Percentiles rank a stretch among this genome's conserved stretches.
Conservation (phyloP, 1,140 invertebrate species). For the Nephotettix cincticeps region DNA sequence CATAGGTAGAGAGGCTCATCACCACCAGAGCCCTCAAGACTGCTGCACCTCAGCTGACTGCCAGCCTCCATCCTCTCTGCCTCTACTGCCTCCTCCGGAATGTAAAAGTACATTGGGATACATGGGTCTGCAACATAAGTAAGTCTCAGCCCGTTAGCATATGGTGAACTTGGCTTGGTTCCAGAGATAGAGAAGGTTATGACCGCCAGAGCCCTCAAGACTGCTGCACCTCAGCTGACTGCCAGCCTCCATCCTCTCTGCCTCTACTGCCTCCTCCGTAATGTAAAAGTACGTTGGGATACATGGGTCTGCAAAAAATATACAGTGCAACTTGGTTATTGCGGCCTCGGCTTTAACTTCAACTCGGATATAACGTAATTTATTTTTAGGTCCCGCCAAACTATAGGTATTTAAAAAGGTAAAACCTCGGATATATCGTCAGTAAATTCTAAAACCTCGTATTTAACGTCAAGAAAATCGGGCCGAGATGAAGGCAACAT, state of each 20-base stretch:
- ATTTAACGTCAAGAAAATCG: too few species aligned
- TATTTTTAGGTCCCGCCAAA: too few species aligned
- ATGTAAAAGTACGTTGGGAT: conserved; percentile 90
- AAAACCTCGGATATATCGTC: too few species aligned
- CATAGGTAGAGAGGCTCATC: conserved; percentile 56
- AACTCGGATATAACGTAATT: too few species aligned
- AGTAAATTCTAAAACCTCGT: too few species aligned
- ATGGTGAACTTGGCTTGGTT: conserved; percentile 88
- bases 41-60: conserved; percentile 61
- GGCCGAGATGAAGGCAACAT: too few species aligned
- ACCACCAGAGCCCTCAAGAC: conserved; percentile 54
- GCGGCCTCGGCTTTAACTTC: too few species aligned
- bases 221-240: conserved; percentile 63
- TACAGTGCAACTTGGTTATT: too few species aligned
- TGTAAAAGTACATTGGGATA: conserved; percentile 86
- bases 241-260: conserved; percentile 71
- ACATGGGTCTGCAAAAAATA: conserved; percentile 76
- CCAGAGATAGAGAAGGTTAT: conserved; percentile 56
- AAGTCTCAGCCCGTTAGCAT: too few species aligned
- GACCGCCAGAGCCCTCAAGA: conserved; percentile 52
- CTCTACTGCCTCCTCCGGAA: conserved; percentile 78
- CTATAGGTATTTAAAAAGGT: too few species aligned
- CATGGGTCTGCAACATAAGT: too few species aligned
- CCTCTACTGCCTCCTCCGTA: conserved; percentile 74
- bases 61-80: conserved; percentile 72